Evolutionary conservation across 2,888 invertebrate genomes (phyloP), one percentile per base, ranked within the genome.

Genomic region (Dynastes hyllus): DNA sequence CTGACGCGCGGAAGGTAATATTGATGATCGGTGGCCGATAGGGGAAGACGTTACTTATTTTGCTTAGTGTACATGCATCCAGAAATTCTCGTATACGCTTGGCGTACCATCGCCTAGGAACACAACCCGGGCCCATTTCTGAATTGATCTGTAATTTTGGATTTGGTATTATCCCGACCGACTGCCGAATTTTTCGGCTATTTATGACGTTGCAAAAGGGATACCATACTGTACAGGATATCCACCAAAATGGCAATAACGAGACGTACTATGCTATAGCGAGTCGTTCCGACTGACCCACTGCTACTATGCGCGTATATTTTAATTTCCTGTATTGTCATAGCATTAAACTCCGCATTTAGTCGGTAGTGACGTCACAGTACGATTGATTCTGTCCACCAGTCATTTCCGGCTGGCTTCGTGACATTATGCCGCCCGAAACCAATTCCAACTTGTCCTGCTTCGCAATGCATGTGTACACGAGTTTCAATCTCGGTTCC

Each of bases 291-390:
- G 66, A 67, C 37, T 66, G 70, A 78, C 70, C 80, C 76, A 65
- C 65, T 75, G 69, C 67, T 45, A 45, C 45, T 40, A 66, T 65
- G 76, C 76, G 66, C 77, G 84, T 86, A 86, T 86, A 87, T 88
- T 88, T 88, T 88, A 88, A 88, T 88, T 88, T 88, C 88, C 88
- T 88, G 88, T 87, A 86, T 86, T 87, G 86, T 87, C 85, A 84
- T 85, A 85, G 87, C 84, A 87, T 88, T 87, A 87, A 86, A 86
- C 86, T 85, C 85, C 83, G 83, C 83, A 85, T 83, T 83, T 84
- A 85, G 82, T 82, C 83, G 85, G 83, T 84, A 82, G 84, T 85
- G 85, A 85, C 85, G 86, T 85, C 85, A 83, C 81, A 83, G 85
- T 86, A 85, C 86, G 87, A 88, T 88, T 88, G 87, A 87, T 87